These are phyloP conservation scores for Mylabris sibirica DNA, from an alignment of 2,888 invertebrate genomes.

Conservation along the genomic window DNA sequence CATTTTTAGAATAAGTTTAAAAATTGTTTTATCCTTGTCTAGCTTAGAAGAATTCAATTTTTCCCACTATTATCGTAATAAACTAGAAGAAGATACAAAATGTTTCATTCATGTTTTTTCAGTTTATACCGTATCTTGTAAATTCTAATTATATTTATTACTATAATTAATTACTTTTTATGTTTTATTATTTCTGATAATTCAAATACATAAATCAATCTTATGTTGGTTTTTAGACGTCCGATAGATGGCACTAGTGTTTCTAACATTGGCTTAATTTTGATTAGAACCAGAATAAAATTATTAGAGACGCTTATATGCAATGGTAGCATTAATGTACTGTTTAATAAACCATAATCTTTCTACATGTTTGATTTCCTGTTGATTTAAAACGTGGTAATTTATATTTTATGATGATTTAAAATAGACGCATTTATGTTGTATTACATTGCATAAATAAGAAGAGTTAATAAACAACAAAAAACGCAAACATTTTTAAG, in stretches of 20 bases:
- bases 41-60: no score
- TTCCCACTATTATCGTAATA: no score
- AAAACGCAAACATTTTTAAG: neutral
- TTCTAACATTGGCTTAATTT: neutral
- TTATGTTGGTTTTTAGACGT: no score
- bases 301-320: neutral
- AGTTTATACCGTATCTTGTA: no score
- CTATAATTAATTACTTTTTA: no score
- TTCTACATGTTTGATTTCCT: neutral
- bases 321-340: neutral
- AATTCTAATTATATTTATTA: no score
- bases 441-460: neutral
- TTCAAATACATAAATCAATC: no score
- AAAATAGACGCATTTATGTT: neutral
- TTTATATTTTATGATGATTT: slow-evolving; percentile 1
- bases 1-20: no score
- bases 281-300: neutral
- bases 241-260: neutral
- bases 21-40: no score
- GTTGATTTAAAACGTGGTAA: neutral
- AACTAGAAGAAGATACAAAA: no score
- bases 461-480: neutral
- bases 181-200: no score
- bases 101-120: no score
- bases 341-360: neutral